A percentile compares a stretch with the other conserved stretches of the same genome.
Conservation (phyloP, 2,113 vertebrate species). For the Scytalopus superciliaris region DNA sequence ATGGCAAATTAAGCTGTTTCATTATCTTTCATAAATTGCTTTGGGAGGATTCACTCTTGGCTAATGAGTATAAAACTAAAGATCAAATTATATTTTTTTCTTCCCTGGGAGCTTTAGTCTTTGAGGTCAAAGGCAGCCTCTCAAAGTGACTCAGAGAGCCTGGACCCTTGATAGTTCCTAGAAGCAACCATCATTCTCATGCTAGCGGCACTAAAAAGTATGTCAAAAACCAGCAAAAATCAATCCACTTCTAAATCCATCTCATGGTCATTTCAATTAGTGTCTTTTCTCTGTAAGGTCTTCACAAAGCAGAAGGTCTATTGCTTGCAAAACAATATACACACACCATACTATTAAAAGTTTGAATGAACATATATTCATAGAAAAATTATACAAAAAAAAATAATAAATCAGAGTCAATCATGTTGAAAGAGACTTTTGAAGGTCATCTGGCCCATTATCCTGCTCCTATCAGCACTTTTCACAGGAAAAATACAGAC, state of each 20-base stretch:
- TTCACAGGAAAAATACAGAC: background rate
- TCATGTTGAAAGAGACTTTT: background rate
- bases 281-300: background rate
- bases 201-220: background rate
- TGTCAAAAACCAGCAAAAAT: background rate
- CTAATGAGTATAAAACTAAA: constrained; percentile 38
- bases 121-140: background rate
- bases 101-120: background rate
- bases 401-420: background rate
- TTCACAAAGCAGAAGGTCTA: background rate
- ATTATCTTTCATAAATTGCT: constrained; percentile 62
- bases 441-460: background rate
- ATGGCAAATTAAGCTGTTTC: constrained; percentile 59
- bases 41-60: constrained; percentile 28
- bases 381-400: background rate
- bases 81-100: background rate
- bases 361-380: background rate
- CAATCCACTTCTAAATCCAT: background rate
- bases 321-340: background rate
- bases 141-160: background rate
- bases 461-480: background rate
- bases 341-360: background rate
- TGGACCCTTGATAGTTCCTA: background rate
- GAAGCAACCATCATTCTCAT: background rate
- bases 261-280: background rate